phyloP scores from a whole-genome alignment of 1,140 invertebrate genomes.

The Hycleus phaleratus region DNA sequence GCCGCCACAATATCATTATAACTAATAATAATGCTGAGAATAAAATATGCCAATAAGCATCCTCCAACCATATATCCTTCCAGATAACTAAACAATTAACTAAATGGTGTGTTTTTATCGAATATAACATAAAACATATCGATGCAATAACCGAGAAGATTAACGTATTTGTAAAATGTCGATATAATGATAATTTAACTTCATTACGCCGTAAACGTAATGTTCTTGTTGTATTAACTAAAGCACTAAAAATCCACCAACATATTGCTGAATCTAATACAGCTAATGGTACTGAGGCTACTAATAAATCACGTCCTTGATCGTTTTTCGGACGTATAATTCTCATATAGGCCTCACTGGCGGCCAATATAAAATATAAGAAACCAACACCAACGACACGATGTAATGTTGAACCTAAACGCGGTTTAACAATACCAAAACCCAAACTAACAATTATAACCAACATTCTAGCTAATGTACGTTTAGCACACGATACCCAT shows the following conservation, averaged over 20 bases:
- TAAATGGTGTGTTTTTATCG: conserved; percentile 56
- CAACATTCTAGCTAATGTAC: conserved; percentile 83
- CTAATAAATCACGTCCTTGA: conserved; percentile 56
- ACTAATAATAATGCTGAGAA: conserved; percentile 81
- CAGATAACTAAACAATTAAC: conserved; percentile 52
- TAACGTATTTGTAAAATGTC: conserved; percentile 89
- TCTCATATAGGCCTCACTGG: conserved; percentile 72
- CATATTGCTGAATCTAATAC: conserved; percentile 64
- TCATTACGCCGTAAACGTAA: conserved; percentile 75
- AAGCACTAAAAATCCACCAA: conserved; percentile 82
- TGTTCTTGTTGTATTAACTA: conserved; percentile 82
- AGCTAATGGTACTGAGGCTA: conserved; percentile 67
- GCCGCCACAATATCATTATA: conserved; percentile 91
- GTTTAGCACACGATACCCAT: conserved; percentile 79
- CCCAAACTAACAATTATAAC: conserved; percentile 90
- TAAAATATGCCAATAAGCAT: conserved; percentile 89
- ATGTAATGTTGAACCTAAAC: conserved; percentile 77
- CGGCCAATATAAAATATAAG: conserved; percentile 76
- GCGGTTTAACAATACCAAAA: conserved; percentile 91
- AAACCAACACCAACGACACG: conserved; percentile 74
- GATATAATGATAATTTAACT: conserved; percentile 83
- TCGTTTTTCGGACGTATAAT: conserved; percentile 61
- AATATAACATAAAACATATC: conserved; percentile 87
- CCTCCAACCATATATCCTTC: conserved; percentile 87
- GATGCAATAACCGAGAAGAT: conserved; percentile 84